phyloP scores from a whole-genome alignment of 2,888 invertebrate genomes.

The Machimus rusticus region DNA sequence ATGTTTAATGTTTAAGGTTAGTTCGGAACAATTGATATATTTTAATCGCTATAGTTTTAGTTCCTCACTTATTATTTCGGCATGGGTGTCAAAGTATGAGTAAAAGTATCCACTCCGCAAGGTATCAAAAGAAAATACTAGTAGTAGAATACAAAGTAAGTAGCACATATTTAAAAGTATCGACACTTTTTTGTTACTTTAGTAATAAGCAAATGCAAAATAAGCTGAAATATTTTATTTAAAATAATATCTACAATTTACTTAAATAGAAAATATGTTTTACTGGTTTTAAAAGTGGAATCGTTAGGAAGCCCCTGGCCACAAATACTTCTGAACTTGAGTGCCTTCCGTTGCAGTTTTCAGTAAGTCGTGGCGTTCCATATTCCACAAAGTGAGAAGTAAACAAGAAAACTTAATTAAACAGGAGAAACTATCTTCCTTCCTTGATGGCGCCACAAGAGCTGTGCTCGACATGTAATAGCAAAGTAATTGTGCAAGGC shows the following conservation, averaged over 20 bases:
- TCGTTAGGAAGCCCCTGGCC: neutral
- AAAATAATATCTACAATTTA: neutral
- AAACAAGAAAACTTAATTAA: neutral
- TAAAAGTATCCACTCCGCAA: too few relatives aligned
- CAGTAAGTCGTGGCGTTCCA: neutral
- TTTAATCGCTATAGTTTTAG: too few relatives aligned
- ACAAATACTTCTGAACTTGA: neutral
- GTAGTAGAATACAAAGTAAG: too few relatives aligned
- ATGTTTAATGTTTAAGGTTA: too few relatives aligned
- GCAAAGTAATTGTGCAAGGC: neutral
- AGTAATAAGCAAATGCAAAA: neutral
- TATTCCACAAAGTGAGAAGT: neutral
- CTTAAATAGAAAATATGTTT: neutral
- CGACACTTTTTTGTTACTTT: too few relatives aligned
- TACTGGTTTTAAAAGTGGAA: neutral
- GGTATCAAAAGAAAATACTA: too few relatives aligned
- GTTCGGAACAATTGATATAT: too few relatives aligned
- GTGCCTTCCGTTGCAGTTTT: neutral
- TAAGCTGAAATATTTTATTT: neutral
- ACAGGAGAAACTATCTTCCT: neutral
- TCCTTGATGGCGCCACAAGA: neutral
- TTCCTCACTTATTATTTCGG: too few relatives aligned
- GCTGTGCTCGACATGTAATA: neutral
- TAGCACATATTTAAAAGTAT: too few relatives aligned
- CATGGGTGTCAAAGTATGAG: too few relatives aligned